Percentiles rank a stretch among this genome's conserved stretches.
Conservation (phyloP, 1,140 invertebrate species). For the Battus philenor region DNA sequence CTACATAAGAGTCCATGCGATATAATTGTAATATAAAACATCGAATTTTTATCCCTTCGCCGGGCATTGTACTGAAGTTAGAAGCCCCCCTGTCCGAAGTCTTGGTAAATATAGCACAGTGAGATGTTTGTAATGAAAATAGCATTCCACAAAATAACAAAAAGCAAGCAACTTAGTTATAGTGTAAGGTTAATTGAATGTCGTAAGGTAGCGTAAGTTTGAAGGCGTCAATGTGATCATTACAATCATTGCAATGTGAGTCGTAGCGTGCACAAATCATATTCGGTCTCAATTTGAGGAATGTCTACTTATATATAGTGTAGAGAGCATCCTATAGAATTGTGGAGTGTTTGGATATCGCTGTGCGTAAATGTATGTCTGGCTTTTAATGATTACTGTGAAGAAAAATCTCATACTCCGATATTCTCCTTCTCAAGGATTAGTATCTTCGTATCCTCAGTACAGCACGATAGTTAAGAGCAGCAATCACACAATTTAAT, state of each 20-base stretch:
- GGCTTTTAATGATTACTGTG: conserved; percentile 61
- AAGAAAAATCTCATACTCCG: conserved; percentile 58
- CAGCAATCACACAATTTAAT: conserved; percentile 28
- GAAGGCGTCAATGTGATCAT: conserved; percentile 71
- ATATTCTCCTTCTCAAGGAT: conserved; percentile 61
- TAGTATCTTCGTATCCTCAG: conserved; percentile 47
- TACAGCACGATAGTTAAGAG: conserved; percentile 44
- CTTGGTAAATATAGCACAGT: conserved; percentile 32
- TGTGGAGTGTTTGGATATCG: conserved; percentile 63
- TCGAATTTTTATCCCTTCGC: conserved; percentile 55
- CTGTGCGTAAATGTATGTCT: conserved; percentile 66
- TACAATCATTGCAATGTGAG: conserved; percentile 59
- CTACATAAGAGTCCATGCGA: conserved; percentile 50
- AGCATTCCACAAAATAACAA: conserved; percentile 66
- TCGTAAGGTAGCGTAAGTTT: conserved; percentile 52
- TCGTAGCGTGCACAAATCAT: conserved; percentile 68
- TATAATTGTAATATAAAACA: conserved; percentile 59
- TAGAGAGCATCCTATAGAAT: conserved; percentile 65
- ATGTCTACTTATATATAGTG: conserved; percentile 50
- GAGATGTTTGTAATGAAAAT: conserved; percentile 60
- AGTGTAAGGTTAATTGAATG: conserved; percentile 45
- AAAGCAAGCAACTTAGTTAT: conserved; percentile 50
- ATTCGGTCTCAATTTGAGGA: conserved; percentile 50
- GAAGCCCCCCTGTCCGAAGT: conserved; percentile 41
- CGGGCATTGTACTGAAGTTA: conserved; percentile 69